Base-by-base conservation (phyloP, 1,140 invertebrate genomes). In the Pseudomyrmex flavicornis region DNA sequence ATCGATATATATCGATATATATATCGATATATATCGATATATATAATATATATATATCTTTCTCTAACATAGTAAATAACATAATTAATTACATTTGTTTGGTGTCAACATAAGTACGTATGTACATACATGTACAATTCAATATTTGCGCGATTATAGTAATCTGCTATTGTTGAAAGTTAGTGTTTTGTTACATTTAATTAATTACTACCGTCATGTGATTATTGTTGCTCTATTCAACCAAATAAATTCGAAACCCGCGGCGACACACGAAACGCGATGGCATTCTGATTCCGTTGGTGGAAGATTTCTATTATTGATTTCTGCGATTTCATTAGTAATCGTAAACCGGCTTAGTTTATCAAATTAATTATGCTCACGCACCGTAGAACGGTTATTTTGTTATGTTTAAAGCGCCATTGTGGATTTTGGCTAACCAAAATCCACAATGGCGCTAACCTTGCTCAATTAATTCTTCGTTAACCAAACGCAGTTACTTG, bases 381-480 rank as follows among this genome's bases (percentile, higher is more conserved):
- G 22, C 12, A 26, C 2, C 26, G 62, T 9, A 61, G 15, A 69
- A 52, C 35, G 7, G 35, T 0, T 68, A 56, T 46, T 77, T 69
- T 77, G 58, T 75, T 73, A 50, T 9, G 46, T 62, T 44, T 44
- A 54, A 12, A 20, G 7, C 0, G 62, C 26, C n/a, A 77, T 56
- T 12, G 17, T 46, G 13, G 26, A 10, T 56, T 66, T 68, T 22
- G n/a, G n/a, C n/a, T n/a, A n/a, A n/a, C n/a, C n/a, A n/a, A n/a
- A n/a, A n/a, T n/a, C n/a, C n/a, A n/a, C n/a, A n/a, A n/a, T n/a
- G n/a, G n/a, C 8, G 4, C 17, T 22, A 0, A 7, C 35, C 26
- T 26, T 68, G 44, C 44, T 56, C 65, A 56, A 77, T 77, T 58
- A 69, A 68, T 50, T 69, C 46, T 77, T 17, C 5, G 35, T 68